phyloP scores from a whole-genome alignment of 2,113 vertebrate species.

The Mirza zaza region DNA sequence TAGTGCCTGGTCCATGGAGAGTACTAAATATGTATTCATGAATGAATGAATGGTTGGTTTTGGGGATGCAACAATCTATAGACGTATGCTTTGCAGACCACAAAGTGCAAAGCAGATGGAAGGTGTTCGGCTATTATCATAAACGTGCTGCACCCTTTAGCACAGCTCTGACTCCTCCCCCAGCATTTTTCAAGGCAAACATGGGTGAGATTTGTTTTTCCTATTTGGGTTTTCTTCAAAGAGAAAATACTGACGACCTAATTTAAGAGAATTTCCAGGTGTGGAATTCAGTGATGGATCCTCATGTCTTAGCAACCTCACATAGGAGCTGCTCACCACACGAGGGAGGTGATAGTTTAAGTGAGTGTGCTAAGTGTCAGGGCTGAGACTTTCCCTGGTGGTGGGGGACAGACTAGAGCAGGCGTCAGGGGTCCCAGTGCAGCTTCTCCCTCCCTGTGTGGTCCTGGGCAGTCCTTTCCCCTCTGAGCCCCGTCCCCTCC shows the following conservation, averaged over 20 bases:
- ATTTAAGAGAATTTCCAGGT: constrained; percentile 69
- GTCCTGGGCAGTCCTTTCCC: neutral
- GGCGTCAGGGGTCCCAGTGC: neutral
- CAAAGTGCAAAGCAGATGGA: neutral
- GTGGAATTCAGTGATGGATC: neutral
- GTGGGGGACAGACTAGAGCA: rapidly evolving
- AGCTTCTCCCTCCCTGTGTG: neutral
- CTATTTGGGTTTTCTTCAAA: constrained; percentile 60
- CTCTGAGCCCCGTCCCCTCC: neutral
- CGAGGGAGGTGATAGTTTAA: constrained; percentile 28
- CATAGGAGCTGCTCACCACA: neutral
- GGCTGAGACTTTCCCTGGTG: rapidly evolving
- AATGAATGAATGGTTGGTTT: neutral
- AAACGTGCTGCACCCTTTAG: neutral
- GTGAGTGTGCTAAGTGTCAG: neutral
- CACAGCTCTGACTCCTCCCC: neutral
- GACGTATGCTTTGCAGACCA: neutral
- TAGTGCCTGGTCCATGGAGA: neutral
- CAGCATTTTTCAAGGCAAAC: constrained; percentile 30
- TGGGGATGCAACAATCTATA: neutral
- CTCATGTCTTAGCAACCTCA: constrained; percentile 67
- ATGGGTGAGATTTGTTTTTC: neutral
- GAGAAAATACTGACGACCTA: constrained; percentile 47
- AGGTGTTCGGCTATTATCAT: neutral
- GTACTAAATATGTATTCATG: neutral